Percentiles rank a stretch among this genome's conserved stretches.
These are phyloP conservation scores for Saccostrea glomerata DNA, from an alignment of 1,140 invertebrate species.

Conservation along the genomic window DNA sequence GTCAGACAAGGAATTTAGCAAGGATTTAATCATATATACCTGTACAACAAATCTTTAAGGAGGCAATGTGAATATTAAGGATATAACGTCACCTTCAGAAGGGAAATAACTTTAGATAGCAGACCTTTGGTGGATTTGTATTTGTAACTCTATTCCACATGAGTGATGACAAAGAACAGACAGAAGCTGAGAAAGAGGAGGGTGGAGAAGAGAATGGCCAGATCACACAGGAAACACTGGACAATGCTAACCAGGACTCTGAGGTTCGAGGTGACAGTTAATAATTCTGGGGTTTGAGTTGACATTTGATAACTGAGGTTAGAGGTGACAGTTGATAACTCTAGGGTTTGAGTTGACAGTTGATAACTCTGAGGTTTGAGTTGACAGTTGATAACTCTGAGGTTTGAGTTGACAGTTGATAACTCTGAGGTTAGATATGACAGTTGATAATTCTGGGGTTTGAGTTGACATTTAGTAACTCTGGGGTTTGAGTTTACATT, in stretches of 20 bases:
- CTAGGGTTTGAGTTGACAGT: background rate
- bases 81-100: background rate
- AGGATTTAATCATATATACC: background rate
- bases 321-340: too few species aligned
- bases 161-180: conserved; percentile 18
- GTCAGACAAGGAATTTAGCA: background rate
- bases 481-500: too few species aligned
- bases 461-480: too few species aligned
- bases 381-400: background rate
- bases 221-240: conserved; percentile 20
- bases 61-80: conserved; percentile 15
- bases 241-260: background rate
- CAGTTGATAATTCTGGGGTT: too few species aligned
- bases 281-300: too few species aligned
- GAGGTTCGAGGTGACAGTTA: too few species aligned
- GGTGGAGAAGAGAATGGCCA: background rate
- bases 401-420: background rate
- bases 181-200: background rate
- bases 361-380: background rate
- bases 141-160: conserved; percentile 18
- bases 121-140: background rate
- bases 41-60: background rate
- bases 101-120: background rate
- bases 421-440: background rate
- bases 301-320: too few species aligned